phyloP scores from a whole-genome alignment of 2,113 vertebrate species.

The Patagioenas fasciata region DNA sequence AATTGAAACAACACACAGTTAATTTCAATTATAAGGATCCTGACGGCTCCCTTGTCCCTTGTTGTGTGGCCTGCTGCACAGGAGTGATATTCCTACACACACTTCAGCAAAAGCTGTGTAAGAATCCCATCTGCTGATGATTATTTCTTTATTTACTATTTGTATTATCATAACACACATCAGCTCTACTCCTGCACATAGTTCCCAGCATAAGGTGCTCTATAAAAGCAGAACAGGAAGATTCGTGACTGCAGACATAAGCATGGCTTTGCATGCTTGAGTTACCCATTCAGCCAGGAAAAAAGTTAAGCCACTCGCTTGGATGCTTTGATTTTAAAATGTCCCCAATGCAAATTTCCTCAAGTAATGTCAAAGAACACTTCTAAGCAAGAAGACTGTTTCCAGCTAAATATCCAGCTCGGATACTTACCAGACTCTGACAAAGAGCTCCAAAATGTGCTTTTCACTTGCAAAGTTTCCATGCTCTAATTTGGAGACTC shows the following conservation, averaged over 20 bases:
- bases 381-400: not conserved
- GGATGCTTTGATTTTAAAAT: not conserved
- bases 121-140: not conserved
- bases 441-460: not conserved
- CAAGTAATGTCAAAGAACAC: not conserved
- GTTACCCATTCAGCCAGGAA: not conserved
- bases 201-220: not conserved
- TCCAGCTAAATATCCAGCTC: not conserved
- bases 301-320: not conserved
- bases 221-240: not conserved
- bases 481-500: not conserved
- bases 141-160: conserved; percentile 24
- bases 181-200: not conserved
- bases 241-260: rapidly evolving
- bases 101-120: not conserved
- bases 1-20: conserved; percentile 77
- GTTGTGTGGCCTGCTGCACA: not conserved
- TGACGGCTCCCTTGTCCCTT: not conserved
- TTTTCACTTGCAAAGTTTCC: not conserved
- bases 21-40: conserved; percentile 61
- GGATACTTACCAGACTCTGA: not conserved
- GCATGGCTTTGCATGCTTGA: not conserved
- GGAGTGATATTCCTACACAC: not conserved
- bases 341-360: not conserved
- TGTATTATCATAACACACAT: not conserved